These are phyloP conservation scores for Chionis minor DNA, from an alignment of 2,113 vertebrate genomes.

Conservation along the genomic window DNA sequence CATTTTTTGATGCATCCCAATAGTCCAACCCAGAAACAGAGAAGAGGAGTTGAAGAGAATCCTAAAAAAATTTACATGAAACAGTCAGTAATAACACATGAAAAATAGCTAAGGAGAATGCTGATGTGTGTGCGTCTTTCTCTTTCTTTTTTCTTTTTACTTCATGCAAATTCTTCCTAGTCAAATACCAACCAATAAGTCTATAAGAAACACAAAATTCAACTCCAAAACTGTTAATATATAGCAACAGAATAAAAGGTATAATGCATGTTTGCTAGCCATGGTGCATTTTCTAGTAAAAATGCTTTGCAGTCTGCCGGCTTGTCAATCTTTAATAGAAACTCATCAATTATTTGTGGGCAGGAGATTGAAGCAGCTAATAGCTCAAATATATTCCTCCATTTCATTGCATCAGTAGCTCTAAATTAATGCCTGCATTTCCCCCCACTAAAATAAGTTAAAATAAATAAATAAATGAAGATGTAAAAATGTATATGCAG, in stretches of 20 bases:
- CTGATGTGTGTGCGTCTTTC: not conserved
- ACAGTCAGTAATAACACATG: conserved; percentile 32
- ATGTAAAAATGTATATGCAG: conserved; percentile 69
- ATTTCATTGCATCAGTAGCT: conserved; percentile 85
- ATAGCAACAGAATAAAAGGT: conserved; percentile 64
- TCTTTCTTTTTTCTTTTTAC: not conserved
- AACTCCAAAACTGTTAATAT: conserved; percentile 65
- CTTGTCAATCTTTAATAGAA: conserved; percentile 88
- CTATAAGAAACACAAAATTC: conserved; percentile 61
- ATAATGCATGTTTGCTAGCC: conserved; percentile 73
- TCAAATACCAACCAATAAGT: conserved; percentile 59
- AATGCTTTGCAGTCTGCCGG: conserved; percentile 78
- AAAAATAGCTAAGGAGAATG: conserved; percentile 43
- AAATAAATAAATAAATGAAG: conserved; percentile 70
- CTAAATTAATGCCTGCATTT: conserved; percentile 80
- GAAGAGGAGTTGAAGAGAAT: conserved; percentile 24
- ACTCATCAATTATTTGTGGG: conserved; percentile 90
- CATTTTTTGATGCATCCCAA: conserved; percentile 39
- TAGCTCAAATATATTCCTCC: conserved; percentile 85
- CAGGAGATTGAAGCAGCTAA: conserved; percentile 86
- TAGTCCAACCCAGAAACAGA: conserved; percentile 5
- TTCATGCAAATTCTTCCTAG: conserved; percentile 33
- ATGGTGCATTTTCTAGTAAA: conserved; percentile 77
- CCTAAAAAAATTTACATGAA: conserved; percentile 32
- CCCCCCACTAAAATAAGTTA: conserved; percentile 66